Evolutionary conservation across 1,140 invertebrate species (phyloP).

Genomic region (Saccostrea echinata): DNA sequence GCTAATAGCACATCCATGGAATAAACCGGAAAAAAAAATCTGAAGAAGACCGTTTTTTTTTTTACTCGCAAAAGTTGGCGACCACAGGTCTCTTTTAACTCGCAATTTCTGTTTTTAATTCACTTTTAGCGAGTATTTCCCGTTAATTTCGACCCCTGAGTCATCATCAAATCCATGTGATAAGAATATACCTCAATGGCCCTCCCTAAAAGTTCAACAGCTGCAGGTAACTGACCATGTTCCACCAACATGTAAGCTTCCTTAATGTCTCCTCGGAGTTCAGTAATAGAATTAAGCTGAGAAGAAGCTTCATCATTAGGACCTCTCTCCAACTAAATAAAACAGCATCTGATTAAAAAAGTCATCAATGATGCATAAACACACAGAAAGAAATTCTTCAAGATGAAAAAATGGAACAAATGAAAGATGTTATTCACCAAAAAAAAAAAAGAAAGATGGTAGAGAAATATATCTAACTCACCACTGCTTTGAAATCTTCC

Average conservation of each 20-base stretch:
- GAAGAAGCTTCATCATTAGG: conserved; percentile 89
- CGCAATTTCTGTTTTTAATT: too few species aligned
- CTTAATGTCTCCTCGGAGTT: conserved; percentile 85
- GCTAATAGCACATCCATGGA: too few species aligned
- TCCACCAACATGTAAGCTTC: conserved; percentile 86
- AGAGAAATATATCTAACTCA: conserved; percentile 82
- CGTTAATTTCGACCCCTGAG: too few species aligned
- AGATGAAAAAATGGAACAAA: neutral
- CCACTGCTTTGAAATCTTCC: conserved; percentile 90
- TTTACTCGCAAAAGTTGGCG: too few species aligned
- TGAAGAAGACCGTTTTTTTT: too few species aligned
- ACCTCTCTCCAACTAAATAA: conserved; percentile 85
- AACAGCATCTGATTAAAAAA: conserved; percentile 4
- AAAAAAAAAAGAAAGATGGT: too few species aligned
- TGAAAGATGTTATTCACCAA: too few species aligned
- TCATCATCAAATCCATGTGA: too few species aligned
- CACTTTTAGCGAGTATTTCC: too few species aligned
- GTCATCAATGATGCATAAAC: neutral
- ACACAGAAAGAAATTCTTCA: too few species aligned
- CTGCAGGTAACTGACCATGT: conserved; percentile 86
- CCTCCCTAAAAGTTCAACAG: conserved; percentile 86
- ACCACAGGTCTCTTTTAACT: too few species aligned
- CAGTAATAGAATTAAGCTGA: conserved; percentile 85
- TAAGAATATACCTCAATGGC: conserved; percentile 86
- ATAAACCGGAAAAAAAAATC: too few species aligned